These are phyloP conservation scores for Nibea coibor DNA, from an alignment of 2,113 vertebrate species.

Conservation along the genomic window DNA sequence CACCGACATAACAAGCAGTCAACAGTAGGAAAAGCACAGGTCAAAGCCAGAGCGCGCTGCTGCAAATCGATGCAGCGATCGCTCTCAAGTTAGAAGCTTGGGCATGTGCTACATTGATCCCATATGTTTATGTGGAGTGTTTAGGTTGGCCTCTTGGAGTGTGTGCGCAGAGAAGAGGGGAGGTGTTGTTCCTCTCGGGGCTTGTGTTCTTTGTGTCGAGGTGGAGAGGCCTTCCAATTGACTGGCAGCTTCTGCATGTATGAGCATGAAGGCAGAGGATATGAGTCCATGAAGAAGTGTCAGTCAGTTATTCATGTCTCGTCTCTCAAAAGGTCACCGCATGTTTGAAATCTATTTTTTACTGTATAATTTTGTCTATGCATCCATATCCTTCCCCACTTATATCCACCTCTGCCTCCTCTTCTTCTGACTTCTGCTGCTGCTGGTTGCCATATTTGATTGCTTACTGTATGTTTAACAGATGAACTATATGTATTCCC, in stretches of 20 bases:
- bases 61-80: not conserved
- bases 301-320: not conserved
- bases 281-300: not conserved
- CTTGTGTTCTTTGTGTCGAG: conserved; percentile 10
- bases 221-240: conserved; percentile 2
- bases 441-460: not conserved
- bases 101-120: not conserved
- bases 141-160: conserved; percentile 6
- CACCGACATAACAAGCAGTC: not conserved
- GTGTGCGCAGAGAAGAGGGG: not conserved
- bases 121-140: conserved; percentile 8
- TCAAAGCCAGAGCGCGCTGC: not conserved
- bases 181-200: not conserved
- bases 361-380: not conserved
- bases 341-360: not conserved
- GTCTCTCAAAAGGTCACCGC: not conserved
- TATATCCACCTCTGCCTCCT: not conserved
- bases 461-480: not conserved
- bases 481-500: not conserved
- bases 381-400: not conserved
- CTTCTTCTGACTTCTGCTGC: not conserved
- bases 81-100: not conserved
- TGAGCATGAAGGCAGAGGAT: not conserved
- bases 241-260: conserved; percentile 4
- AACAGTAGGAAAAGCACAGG: not conserved